Percentiles rank a stretch among this genome's conserved stretches.
These are phyloP conservation scores for Potorous gilbertii DNA, from an alignment of 2,797 vertebrate genomes.

Conservation along the genomic window DNA sequence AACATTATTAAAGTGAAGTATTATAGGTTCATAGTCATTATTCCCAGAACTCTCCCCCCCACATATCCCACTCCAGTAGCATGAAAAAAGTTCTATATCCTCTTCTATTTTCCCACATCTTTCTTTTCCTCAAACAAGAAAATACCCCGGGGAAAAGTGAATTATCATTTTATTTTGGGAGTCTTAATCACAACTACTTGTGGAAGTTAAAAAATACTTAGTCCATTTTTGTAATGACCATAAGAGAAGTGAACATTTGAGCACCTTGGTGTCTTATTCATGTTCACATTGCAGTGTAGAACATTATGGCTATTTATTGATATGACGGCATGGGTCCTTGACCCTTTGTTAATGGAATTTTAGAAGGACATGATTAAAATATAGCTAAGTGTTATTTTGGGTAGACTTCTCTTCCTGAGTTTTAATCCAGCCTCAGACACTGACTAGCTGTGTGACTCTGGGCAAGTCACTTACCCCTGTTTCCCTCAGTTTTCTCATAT, in stretches of 20 bases:
- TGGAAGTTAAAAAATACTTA: not conserved
- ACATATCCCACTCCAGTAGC: not conserved
- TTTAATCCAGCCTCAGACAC: not conserved
- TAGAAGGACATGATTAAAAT: not conserved
- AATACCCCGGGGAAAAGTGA: not conserved
- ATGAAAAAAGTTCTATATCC: not conserved
- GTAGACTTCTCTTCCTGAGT: not conserved
- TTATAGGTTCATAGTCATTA: not conserved
- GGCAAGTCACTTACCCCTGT: not conserved
- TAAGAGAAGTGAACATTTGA: not conserved
- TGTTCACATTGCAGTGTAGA: not conserved
- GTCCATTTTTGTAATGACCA: not conserved
- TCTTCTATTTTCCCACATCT: not conserved
- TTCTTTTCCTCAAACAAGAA: not conserved
- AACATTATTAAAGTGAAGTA: not conserved
- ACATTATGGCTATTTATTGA: not conserved
- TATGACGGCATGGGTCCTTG: no score
- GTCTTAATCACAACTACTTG: not conserved
- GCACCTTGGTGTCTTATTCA: not conserved
- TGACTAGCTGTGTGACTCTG: not conserved
- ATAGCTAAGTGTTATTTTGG: not conserved
- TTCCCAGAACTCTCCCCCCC: not conserved
- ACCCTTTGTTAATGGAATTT: not conserved
- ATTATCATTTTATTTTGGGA: not conserved
- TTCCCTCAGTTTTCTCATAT: not conserved